Base-by-base conservation (phyloP, 2,113 vertebrate species). In the Hippolais icterina region DNA sequence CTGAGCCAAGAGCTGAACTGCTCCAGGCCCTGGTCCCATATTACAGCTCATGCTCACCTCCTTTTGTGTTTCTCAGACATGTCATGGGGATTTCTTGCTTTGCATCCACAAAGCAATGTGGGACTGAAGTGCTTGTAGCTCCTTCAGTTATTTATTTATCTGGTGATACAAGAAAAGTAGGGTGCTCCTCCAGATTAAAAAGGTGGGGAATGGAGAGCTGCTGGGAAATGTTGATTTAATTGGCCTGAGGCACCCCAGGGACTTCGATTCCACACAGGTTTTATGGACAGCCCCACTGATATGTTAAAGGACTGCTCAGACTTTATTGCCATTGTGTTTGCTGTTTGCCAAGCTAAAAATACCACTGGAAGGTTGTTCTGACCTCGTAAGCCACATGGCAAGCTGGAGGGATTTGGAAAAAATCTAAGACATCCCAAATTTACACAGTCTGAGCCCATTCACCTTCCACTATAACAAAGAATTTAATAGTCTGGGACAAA, bases 321-420 rank as follows among this genome's bases (percentile, higher is more conserved):
- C n/a, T 89, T 96, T 87, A 93, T 64, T 90, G 85, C 85, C 83
- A 35, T 78, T 52, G 2, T 28, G 31, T 79, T 90, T 83, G 63
- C 87, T 95, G 56, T 75, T 90, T 75, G 71, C 90, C 69, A 47
- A 42, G 90, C 83, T 94, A 94, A 87, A 96, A 96, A 96, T 94
- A 96, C 42, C 49, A 5, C 50, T 49, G 23, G 64, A 41, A 95
- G 92, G 94, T 95, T 96, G 74, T 15, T 95, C n/a, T 95, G 94
- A 96, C 96, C 94, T 89, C 69, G 1, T 52, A 33, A 90, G 90
- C 68, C 80, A 54, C 60, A 15, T 0, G 3, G 86, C 53, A 75
- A 75, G 64, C 90, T 82, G 76, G 76, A 93, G 72, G 37, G 63
- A 44, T 64, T 85, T 81, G 80, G 56, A 11, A 41, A 69, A 94